phyloP scores from a whole-genome alignment of 2,797 vertebrate genomes.

The Sebastes oblongus region DNA sequence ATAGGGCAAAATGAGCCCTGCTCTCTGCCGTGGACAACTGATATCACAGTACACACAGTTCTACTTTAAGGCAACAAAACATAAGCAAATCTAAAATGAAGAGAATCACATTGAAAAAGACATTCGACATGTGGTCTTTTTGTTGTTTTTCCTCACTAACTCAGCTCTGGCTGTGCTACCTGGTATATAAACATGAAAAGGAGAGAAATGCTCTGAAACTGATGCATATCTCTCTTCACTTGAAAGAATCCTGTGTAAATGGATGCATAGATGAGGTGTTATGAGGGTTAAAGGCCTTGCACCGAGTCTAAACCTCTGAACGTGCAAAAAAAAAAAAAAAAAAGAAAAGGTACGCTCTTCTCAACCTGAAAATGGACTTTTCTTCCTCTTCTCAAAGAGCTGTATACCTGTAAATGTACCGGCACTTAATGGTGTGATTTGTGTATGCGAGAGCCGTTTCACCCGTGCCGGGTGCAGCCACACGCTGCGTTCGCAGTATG shows the following conservation, averaged over 20 bases:
- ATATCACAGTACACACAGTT: conserved; percentile 59
- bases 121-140: conserved; percentile 76
- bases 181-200: conserved; percentile 71
- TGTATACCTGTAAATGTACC: conserved; percentile 40
- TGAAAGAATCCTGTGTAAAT: conserved; percentile 64
- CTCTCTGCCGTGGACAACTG: conserved; percentile 58
- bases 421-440: conserved; percentile 31
- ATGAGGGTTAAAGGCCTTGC: conserved; percentile 63
- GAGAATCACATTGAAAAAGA: conserved; percentile 77
- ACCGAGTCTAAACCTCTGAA: conserved; percentile 62
- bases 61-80: conserved; percentile 57
- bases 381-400: conserved; percentile 46
- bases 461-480: conserved; percentile 29
- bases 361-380: conserved; percentile 56
- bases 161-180: conserved; percentile 66
- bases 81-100: conserved; percentile 60
- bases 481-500: conserved; percentile 43
- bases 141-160: conserved; percentile 55
- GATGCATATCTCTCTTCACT: conserved; percentile 64
- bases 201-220: conserved; percentile 67
- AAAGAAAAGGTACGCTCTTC: conserved; percentile 45
- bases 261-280: conserved; percentile 69
- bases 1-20: conserved; percentile 68
- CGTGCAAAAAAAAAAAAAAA: conserved; percentile 58
- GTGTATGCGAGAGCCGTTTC: conserved; percentile 43